Percentiles rank a stretch among this genome's conserved stretches.
These are phyloP conservation scores for Donacobius atricapilla DNA, from an alignment of 2,113 vertebrate species.

Conservation along the genomic window DNA sequence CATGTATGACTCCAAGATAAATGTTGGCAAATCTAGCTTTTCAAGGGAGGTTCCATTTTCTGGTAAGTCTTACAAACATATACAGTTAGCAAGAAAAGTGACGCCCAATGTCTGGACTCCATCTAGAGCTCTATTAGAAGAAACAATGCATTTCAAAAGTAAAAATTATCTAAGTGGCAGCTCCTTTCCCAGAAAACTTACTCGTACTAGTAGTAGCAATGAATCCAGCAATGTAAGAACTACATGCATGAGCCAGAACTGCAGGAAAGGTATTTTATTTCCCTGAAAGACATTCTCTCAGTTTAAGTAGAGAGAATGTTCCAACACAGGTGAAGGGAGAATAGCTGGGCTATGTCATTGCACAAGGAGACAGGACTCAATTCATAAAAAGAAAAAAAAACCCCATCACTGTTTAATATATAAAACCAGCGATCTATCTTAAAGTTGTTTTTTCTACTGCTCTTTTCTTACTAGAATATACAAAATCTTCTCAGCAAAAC, in stretches of 20 bases:
- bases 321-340: constrained; percentile 1
- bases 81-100: neutral
- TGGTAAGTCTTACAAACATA: neutral
- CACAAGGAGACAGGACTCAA: neutral
- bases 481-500: neutral
- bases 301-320: constrained; percentile 6
- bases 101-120: neutral
- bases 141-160: neutral
- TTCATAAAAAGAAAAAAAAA: neutral
- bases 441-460: neutral
- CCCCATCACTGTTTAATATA: neutral
- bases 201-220: neutral
- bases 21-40: neutral
- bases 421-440: neutral
- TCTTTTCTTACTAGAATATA: neutral
- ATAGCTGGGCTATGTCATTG: neutral
- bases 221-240: neutral
- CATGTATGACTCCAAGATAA: neutral
- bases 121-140: neutral
- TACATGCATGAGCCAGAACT: neutral
- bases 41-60: neutral
- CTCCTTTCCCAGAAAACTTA: constrained; percentile 1
- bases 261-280: constrained; percentile 18
- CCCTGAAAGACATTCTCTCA: constrained; percentile 9
- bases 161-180: neutral